phyloP scores from a whole-genome alignment of 2,113 vertebrate genomes.

The cattle (Bos taurus) region ARS-UCD2.0 NC_037348.1:13576501-13577000 shows the following conservation, averaged over 20 bases:
- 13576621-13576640: neutral
- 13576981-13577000: too few relatives aligned
- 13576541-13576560: neutral
- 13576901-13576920: neutral
- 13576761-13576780: neutral
- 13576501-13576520: neutral
- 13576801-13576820: neutral
- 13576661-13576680: neutral
- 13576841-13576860: neutral
- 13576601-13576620: neutral
- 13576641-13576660: neutral
- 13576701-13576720: neutral
- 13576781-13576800: neutral
- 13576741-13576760: neutral
- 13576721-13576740: neutral
- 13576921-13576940: neutral
- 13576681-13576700: neutral
- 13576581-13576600: neutral
- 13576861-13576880: neutral
- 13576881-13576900: neutral
- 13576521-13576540: neutral
- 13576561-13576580: neutral
- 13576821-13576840: neutral
- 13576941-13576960: too few relatives aligned
- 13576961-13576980: too few relatives aligned